These are phyloP conservation scores for Limnothrissa miodon DNA, from an alignment of 2,113 vertebrate species.

Conservation along the genomic window DNA sequence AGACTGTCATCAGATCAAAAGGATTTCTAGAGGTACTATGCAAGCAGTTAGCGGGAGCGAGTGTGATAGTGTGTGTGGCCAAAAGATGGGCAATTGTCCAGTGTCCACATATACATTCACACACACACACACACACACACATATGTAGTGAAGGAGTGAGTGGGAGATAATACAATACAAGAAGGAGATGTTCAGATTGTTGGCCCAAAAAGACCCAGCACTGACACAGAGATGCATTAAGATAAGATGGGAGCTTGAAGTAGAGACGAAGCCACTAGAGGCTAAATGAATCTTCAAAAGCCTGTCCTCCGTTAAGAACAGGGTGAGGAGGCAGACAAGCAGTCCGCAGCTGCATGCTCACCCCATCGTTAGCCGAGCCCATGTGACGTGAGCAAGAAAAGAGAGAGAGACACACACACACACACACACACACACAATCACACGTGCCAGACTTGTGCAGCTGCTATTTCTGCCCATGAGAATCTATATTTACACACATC, in stretches of 20 bases:
- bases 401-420: neutral
- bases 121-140: neutral
- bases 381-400: neutral
- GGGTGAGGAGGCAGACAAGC: neutral
- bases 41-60: too few species aligned
- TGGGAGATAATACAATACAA: neutral
- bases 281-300: neutral
- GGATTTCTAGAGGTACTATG: neutral
- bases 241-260: neutral
- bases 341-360: neutral
- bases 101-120: neutral
- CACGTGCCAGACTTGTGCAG: neutral
- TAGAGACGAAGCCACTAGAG: neutral
- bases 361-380: neutral
- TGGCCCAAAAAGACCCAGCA: neutral
- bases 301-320: neutral
- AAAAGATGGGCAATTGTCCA: neutral
- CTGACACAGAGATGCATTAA: neutral
- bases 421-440: neutral
- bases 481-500: neutral
- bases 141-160: neutral
- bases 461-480: neutral
- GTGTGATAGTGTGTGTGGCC: too few species aligned
- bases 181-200: neutral
- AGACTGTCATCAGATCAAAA: neutral